Evolutionary conservation across 2,797 vertebrate genomes (phyloP).

Genomic region (Pangasius krempfi): DNA sequence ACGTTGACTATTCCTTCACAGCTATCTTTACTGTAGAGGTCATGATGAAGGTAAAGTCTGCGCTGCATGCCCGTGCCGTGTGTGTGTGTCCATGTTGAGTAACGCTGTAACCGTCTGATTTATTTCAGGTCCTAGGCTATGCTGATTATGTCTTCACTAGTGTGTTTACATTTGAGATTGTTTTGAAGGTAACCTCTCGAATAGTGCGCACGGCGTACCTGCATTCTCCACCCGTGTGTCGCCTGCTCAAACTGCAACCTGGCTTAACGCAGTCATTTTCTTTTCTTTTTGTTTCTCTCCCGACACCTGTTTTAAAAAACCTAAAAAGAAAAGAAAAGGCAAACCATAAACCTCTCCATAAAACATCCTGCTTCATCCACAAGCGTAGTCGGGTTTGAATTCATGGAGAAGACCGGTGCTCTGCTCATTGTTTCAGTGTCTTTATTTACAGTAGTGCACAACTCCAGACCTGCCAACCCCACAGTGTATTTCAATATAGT

Average conservation of each 20-base stretch:
- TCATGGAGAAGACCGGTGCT: not conserved
- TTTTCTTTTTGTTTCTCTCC: slow-evolving; percentile 73
- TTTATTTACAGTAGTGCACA: not conserved
- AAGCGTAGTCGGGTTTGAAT: slow-evolving; percentile 65
- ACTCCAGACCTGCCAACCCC: not conserved
- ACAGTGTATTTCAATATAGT: not conserved
- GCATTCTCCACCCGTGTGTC: slow-evolving; percentile 87
- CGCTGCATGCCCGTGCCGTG: slow-evolving; percentile 79
- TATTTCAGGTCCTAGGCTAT: slow-evolving; percentile 89
- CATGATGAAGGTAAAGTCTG: slow-evolving; percentile 86
- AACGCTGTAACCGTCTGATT: slow-evolving; percentile 89
- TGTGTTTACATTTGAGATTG: slow-evolving; percentile 90
- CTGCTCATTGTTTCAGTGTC: not conserved
- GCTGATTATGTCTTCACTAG: slow-evolving; percentile 92
- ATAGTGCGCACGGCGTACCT: slow-evolving; percentile 79
- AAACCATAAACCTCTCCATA: slow-evolving; percentile 58
- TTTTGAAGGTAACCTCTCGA: slow-evolving; percentile 95
- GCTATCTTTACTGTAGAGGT: slow-evolving; percentile 94
- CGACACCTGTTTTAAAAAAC: slow-evolving; percentile 79
- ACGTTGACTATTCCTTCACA: slow-evolving; percentile 94
- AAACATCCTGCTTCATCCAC: slow-evolving; percentile 48
- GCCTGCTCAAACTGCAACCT: slow-evolving; percentile 85
- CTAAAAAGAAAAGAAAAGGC: slow-evolving; percentile 48
- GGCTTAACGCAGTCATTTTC: slow-evolving; percentile 85
- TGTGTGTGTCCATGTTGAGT: slow-evolving; percentile 79